Evolutionary conservation across 1,140 invertebrate species (phyloP).

Genomic region (Drosophila ogumai): DNA sequence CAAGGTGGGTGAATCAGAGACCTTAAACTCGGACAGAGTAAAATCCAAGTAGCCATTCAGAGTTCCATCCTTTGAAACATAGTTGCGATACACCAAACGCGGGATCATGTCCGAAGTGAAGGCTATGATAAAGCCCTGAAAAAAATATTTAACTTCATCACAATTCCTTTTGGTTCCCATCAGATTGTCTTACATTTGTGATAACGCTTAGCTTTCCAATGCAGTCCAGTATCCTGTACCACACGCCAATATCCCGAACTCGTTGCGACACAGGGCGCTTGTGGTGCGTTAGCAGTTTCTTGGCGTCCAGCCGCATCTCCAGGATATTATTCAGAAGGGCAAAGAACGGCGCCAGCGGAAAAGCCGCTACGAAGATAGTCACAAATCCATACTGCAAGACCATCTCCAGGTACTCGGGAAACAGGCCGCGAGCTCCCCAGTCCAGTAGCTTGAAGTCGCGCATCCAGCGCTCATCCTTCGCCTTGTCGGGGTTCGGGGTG

Average conservation of each 20-base stretch:
- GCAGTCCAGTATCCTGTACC: constrained; percentile 95
- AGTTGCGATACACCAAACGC: constrained; percentile 92
- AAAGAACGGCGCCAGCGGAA: constrained; percentile 95
- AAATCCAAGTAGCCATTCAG: constrained; percentile 93
- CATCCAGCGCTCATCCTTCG: constrained; percentile 91
- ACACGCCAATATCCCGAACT: constrained; percentile 95
- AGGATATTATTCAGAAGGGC: constrained; percentile 95
- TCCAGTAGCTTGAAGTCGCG: constrained; percentile 96
- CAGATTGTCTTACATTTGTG: constrained; percentile 91
- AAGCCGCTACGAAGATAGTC: constrained; percentile 95
- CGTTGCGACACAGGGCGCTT: constrained; percentile 93
- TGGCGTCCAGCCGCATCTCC: constrained; percentile 95
- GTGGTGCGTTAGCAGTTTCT: constrained; percentile 94
- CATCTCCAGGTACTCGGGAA: constrained; percentile 99
- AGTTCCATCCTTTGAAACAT: constrained; percentile 87
- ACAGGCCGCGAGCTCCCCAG: constrained; percentile 95
- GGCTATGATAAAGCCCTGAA: constrained; percentile 98
- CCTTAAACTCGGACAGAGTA: constrained; percentile 93
- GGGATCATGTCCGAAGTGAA: constrained; percentile 99
- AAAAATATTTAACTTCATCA: neutral
- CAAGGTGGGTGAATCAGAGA: constrained; percentile 89
- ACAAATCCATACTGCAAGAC: constrained; percentile 96
- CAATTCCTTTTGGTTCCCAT: rapidly evolving
- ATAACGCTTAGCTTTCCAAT: constrained; percentile 96
- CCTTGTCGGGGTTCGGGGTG: constrained; percentile 75